Evolutionary conservation across 2,113 vertebrate genomes (phyloP).

Genomic region (Phaethon lepturus): DNA sequence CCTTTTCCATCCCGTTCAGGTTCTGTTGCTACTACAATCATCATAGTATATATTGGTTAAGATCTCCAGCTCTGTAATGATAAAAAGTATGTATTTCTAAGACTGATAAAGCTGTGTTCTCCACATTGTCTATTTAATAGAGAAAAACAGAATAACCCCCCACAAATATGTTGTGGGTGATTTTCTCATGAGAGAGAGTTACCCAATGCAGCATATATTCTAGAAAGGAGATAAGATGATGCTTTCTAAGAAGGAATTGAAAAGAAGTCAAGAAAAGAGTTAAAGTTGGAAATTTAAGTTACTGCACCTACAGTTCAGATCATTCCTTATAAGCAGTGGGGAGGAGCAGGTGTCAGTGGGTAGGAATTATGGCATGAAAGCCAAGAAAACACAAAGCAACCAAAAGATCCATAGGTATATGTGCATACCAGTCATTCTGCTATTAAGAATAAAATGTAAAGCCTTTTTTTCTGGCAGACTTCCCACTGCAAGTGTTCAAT

Average conservation of each 20-base stretch:
- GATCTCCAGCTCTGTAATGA: background rate
- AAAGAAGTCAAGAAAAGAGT: background rate
- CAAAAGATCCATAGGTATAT: background rate
- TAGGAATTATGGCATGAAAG: conserved; percentile 1
- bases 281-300: background rate
- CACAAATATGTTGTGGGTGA: background rate
- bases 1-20: background rate
- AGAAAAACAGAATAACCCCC: background rate
- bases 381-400: conserved; percentile 22
- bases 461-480: conserved; percentile 31
- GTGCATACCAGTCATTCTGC: conserved; percentile 14
- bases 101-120: background rate
- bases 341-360: background rate
- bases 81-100: background rate
- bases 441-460: conserved; percentile 31
- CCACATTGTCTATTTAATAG: background rate
- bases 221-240: background rate
- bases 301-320: background rate
- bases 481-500: conserved; percentile 36
- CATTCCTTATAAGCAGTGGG: background rate
- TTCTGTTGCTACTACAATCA: background rate
- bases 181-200: background rate
- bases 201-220: background rate
- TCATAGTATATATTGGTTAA: background rate
- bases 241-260: background rate